Base-by-base conservation (phyloP, 2,888 invertebrate genomes). In the Eupsilia transversa region DNA sequence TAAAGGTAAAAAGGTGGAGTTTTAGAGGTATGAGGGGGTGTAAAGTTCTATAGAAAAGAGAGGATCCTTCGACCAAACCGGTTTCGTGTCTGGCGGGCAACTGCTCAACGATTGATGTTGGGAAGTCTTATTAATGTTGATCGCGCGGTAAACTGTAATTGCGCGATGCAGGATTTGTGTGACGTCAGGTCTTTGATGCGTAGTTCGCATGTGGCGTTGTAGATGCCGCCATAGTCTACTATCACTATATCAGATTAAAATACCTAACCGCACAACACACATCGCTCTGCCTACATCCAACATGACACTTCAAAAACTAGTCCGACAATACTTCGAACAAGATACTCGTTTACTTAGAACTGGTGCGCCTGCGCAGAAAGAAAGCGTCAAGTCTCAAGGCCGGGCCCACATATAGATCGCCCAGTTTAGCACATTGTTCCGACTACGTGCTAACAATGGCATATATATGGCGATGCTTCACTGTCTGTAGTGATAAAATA, bases 371-470 rank as follows among this genome's bases (percentile, higher is more conserved):
- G 73, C 43, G 73, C 66, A 80, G 74, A 85, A 90, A 89, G 91
- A 91, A 91, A 91, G 90, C 87, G 84, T 63, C 84, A 82, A 56
- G 83, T 84, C 80, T 83, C 90, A 91, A 91, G 89, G 91, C 87
- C 89, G 78, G 74, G 75, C 82, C 88, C 80, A 88, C 88, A 89
- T 89, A 79, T 72, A 84, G 86, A 83, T 79, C 82, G 87, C 81
- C 82, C 77, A 85, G 81, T 79, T 84, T 78, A 80, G 83, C 79
- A 87, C 88, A 83, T 85, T 85, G 67, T 80, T 49, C 17, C 27
- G 49, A 46, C 65, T 41, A 35, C n/a, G 49, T 14, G 74, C 35
- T 68, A 64, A 81, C 85, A 76, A 73, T 73, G 69, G 43, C 66
- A 46, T 52, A 65, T 59, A 43, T 59, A 30, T 49, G 56, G 65